Evolutionary conservation across 2,113 vertebrate genomes (phyloP), one percentile per base, ranked within the genome.

Genomic region (Blennius ocellaris): DNA sequence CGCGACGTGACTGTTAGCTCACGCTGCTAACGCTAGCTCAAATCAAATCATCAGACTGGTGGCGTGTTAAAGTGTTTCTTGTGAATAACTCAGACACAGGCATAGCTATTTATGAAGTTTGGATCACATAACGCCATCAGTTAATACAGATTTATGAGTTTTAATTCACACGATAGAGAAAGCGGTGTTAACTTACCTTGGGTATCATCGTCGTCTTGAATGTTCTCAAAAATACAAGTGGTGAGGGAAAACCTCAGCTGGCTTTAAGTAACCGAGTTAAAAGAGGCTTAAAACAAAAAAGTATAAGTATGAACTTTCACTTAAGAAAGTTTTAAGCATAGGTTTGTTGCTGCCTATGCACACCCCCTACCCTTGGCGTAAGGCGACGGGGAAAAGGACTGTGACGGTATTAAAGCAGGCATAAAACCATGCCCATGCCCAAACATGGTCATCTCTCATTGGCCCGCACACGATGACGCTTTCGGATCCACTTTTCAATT

Each of bases 341-440:
- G 74, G 36, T 87, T 63, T 44, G 30, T 56, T 51, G 78, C 38
- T 82, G 65, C 84, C 89, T 89, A 66, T 80, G 92, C 93, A 94
- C 93, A 95, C 90, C 92, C 93, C 93, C 88, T 89, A 93, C 93
- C 93, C 94, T 91, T 78, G 90, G 93, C 61, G 82, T 88, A 89
- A 94, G 92, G 93, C 90, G 60, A 77, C 9, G 64, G 80, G 60
- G 64, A 67, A 80, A 82, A 69, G 73, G 63, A 61, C 11, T 38
- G 76, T 1, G 21, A 3, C 12, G 14, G 14, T n/a, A 73, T 89
- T 85, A 87, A 87, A 74, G 78, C 53, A 40, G 37, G 2, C 48
- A 65, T 78, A 73, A 89, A 79, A 73, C 76, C 81, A 49, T 21
- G 60, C 86, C 83, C 69, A 54, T 75, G 66, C 3, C 69, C 67